These are phyloP conservation scores for Glaucidium brasilianum DNA, from an alignment of 2,113 vertebrate species.

Conservation along the genomic window DNA sequence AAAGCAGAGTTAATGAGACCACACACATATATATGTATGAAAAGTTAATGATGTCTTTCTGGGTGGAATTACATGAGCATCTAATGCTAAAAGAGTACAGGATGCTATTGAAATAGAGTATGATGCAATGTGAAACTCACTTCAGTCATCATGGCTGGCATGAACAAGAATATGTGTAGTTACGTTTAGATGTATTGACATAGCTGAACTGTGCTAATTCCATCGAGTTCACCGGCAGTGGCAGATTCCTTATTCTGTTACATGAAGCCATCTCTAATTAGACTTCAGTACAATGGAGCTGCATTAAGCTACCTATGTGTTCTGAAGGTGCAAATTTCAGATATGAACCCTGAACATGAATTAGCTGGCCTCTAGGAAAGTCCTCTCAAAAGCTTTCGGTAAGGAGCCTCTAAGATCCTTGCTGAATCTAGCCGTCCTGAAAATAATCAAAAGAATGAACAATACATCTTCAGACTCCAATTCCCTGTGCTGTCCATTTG, in stretches of 20 bases:
- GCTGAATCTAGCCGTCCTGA: background rate
- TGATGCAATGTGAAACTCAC: background rate
- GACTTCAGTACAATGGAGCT: background rate
- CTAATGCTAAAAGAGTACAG: background rate
- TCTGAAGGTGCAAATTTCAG: background rate
- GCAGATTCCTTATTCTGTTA: background rate
- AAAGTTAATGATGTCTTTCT: background rate
- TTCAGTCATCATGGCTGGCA: background rate
- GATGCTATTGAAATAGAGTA: background rate
- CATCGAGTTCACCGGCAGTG: background rate
- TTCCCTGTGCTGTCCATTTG: background rate
- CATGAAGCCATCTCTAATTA: background rate
- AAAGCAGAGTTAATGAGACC: background rate
- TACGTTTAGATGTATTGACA: background rate
- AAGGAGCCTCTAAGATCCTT: background rate
- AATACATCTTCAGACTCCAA: background rate
- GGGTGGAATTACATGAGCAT: background rate
- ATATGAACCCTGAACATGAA: background rate
- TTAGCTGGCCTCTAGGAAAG: background rate
- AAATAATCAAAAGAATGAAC: conserved; percentile 11
- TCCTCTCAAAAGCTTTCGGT: background rate
- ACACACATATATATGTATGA: background rate
- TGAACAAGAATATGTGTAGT: background rate
- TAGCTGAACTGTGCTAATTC: background rate
- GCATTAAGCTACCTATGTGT: background rate